Base-by-base conservation (phyloP, 1,140 invertebrate genomes). In the Papilio aristodemus region DNA sequence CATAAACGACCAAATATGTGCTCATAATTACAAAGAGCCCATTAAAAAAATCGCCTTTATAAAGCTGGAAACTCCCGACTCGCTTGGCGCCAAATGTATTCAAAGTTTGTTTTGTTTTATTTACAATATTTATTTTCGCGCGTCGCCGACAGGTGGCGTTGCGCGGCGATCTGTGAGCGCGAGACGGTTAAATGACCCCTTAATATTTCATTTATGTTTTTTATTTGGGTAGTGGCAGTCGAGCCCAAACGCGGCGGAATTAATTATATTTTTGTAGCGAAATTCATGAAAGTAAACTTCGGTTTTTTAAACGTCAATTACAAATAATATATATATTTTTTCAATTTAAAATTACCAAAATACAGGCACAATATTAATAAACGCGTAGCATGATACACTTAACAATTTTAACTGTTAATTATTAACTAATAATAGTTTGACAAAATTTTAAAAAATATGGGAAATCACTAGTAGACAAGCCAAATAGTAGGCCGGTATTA, bases 141-240 rank as follows among this genome's bases (percentile, higher is more conserved):
- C 72, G 74, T 81, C 76, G 77, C 22, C 77, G 85, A 80, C 85
- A 86, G 84, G 81, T 86, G 85, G 81, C 79, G 70, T 73, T 71
- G 72, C 59, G 60, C 69, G 71, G 60, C 77, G 81, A 81, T 79
- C 70, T 54, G 71, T 46, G 73, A 71, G 62, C 75, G 67, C 74
- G 76, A 79, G 80, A 79, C 76, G 79, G 81, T 78, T 85, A 80
- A 80, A 79, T 77, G 77, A 73, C 74, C 77, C 75, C 75, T 78
- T 79, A 77, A 81, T 80, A 77, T 79, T 83, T 81, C 73, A 78
- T 72, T 75, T 59, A 69, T 69, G 73, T 75, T 72, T 80, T 79
- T 81, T 77, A 79, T 84, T 79, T 75, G 67, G 70, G 59, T 63
- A 19, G 14, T 46, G 71, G 66, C 75, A 74, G 63, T 72, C 77